Evolutionary conservation across 1,140 invertebrate genomes (phyloP).

Genomic region (Pollicipes pollicipes): DNA sequence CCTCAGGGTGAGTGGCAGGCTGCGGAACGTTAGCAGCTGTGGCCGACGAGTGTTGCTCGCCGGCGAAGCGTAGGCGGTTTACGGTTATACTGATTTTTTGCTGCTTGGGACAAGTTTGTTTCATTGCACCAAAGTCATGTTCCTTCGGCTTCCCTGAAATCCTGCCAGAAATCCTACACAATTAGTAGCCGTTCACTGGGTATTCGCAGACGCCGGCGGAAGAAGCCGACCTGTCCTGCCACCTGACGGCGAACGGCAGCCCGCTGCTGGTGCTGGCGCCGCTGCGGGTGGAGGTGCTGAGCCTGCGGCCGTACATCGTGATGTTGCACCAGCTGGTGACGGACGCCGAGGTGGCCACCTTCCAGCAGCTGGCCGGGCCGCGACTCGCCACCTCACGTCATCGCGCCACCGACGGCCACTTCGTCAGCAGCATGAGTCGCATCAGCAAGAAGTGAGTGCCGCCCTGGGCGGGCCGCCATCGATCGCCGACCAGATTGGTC

Average conservation of each 20-base stretch:
- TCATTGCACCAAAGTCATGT: too few relatives aligned
- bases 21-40: neutral
- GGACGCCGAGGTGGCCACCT: slow-evolving; percentile 28
- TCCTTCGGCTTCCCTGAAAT: too few relatives aligned
- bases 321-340: slow-evolving; percentile 34
- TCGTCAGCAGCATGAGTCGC: slow-evolving; percentile 21
- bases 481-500: too few relatives aligned
- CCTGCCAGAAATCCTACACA: too few relatives aligned
- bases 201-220: slow-evolving; percentile 17
- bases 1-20: slow-evolving; percentile 20
- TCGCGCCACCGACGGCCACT: slow-evolving; percentile 18
- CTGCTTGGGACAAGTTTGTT: too few relatives aligned
- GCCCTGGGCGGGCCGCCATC: too few relatives aligned
- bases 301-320: slow-evolving; percentile 31
- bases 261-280: slow-evolving; percentile 31
- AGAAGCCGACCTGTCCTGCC: slow-evolving; percentile 28
- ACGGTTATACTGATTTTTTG: too few relatives aligned
- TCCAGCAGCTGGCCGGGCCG: slow-evolving; percentile 32
- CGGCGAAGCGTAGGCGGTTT: too few relatives aligned
- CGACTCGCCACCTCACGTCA: slow-evolving; percentile 17
- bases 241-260: slow-evolving; percentile 24
- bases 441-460: slow-evolving; percentile 24
- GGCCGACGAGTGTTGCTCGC: too few relatives aligned
- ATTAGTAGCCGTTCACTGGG: too few relatives aligned
- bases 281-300: slow-evolving; percentile 33